A percentile compares a stretch with the other conserved stretches of the same genome.
Evolutionary conservation across 2,113 vertebrate species (phyloP).

Genomic region (Pollachius pollachius): DNA sequence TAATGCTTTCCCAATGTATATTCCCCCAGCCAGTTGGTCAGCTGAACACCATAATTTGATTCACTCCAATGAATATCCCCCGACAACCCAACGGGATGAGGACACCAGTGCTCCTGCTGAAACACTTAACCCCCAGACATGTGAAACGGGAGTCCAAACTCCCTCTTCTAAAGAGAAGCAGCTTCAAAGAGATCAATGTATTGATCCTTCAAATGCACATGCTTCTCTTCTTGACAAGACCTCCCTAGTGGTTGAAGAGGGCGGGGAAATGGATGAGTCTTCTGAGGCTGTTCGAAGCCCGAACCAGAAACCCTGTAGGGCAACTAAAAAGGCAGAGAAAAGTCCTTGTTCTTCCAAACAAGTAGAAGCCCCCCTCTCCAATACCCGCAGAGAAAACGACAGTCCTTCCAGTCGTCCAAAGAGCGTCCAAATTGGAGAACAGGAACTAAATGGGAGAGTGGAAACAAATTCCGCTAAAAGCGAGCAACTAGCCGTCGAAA

Average conservation of each 20-base stretch:
- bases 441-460: neutral
- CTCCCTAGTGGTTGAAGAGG: neutral
- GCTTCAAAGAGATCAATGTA: neutral
- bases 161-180: neutral
- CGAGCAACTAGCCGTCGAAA: neutral
- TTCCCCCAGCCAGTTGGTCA: constrained; percentile 27
- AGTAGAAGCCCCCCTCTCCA: neutral
- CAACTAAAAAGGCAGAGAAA: constrained; percentile 3
- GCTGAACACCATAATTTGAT: constrained; percentile 6
- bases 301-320: constrained; percentile 26
- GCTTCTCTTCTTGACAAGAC: neutral
- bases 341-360: neutral
- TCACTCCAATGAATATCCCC: neutral
- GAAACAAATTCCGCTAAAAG: neutral
- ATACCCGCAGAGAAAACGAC: neutral
- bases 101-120: constrained; percentile 10
- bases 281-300: constrained; percentile 48
- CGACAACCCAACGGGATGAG: neutral
- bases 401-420: neutral
- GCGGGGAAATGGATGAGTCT: constrained; percentile 29
- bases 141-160: neutral
- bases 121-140: neutral
- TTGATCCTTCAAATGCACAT: neutral
- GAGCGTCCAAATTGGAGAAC: neutral
- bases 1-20: constrained; percentile 4